phyloP scores from a whole-genome alignment of 1,140 invertebrate species.

The Drosophila pachea region DNA sequence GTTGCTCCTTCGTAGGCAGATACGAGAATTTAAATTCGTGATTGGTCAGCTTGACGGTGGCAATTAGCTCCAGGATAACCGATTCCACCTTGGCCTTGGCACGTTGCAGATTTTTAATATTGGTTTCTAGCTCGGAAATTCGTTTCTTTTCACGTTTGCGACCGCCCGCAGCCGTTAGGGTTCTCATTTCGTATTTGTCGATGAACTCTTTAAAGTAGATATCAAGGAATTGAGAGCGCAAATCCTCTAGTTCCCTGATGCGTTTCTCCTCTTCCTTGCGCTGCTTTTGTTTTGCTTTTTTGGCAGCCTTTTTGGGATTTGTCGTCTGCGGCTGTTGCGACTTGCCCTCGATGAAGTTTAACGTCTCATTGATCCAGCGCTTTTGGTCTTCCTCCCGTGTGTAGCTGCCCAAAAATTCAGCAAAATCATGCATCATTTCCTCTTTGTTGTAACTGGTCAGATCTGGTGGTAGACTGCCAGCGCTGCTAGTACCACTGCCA shows the following conservation, averaged over 20 bases:
- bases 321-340: slow-evolving; percentile 67
- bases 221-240: slow-evolving; percentile 72
- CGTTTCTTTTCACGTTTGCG: slow-evolving; percentile 77
- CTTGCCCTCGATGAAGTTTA: slow-evolving; percentile 76
- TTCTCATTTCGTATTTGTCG: slow-evolving; percentile 72
- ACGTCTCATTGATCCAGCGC: slow-evolving; percentile 74
- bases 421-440: slow-evolving; percentile 72
- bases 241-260: slow-evolving; percentile 71
- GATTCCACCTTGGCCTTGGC: slow-evolving; percentile 75
- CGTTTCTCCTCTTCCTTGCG: slow-evolving; percentile 77
- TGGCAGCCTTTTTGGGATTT: slow-evolving; percentile 76
- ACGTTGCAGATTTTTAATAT: slow-evolving; percentile 75
- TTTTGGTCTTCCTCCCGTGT: slow-evolving; percentile 65
- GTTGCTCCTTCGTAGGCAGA: slow-evolving; percentile 77
- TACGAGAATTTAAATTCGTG: slow-evolving; percentile 76
- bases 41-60: slow-evolving; percentile 73
- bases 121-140: slow-evolving; percentile 71
- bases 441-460: slow-evolving; percentile 59
- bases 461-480: slow-evolving; percentile 30
- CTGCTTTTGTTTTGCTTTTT: slow-evolving; percentile 76
- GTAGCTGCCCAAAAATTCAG: slow-evolving; percentile 69
- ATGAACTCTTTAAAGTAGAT: slow-evolving; percentile 78
- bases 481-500: slow-evolving; percentile 26
- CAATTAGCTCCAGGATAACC: slow-evolving; percentile 73
- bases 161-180: slow-evolving; percentile 59